Evolutionary conservation across 1,140 invertebrate species (phyloP).

Genomic region (Temnothorax curvispinosus): DNA sequence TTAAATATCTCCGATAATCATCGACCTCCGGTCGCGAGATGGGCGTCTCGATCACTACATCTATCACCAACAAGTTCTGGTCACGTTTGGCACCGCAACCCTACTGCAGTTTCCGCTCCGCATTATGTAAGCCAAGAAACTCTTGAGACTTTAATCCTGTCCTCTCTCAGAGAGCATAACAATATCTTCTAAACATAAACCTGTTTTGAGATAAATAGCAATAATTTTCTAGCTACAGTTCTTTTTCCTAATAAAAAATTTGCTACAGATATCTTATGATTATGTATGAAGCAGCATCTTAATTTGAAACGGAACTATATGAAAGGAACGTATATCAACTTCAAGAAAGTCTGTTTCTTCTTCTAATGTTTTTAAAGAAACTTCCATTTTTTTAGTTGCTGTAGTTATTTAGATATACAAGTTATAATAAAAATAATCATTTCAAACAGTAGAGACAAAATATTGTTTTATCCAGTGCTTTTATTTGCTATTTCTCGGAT

Average conservation of each 20-base stretch:
- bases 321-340: not conserved
- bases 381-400: too few relatives aligned
- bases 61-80: not conserved
- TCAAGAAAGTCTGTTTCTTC: not conserved
- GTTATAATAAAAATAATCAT: not conserved
- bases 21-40: not conserved
- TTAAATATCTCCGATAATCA: not conserved
- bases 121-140: not conserved
- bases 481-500: not conserved
- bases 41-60: conserved; percentile 9
- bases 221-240: not conserved
- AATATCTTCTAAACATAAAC: not conserved
- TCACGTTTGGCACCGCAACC: not conserved
- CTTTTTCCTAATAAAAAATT: not conserved
- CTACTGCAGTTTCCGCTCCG: not conserved
- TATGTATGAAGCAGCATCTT: not conserved
- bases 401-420: not conserved
- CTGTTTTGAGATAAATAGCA: not conserved
- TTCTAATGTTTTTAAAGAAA: too few relatives aligned
- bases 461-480: not conserved
- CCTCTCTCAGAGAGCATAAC: not conserved
- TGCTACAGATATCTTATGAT: not conserved
- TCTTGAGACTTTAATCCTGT: not conserved
- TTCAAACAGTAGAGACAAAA: not conserved
- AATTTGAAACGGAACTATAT: not conserved